Evolutionary conservation across 2,113 vertebrate species (phyloP), one percentile per base, ranked within the genome.

Genomic region (Calyptommatus sinebrachiatus): DNA sequence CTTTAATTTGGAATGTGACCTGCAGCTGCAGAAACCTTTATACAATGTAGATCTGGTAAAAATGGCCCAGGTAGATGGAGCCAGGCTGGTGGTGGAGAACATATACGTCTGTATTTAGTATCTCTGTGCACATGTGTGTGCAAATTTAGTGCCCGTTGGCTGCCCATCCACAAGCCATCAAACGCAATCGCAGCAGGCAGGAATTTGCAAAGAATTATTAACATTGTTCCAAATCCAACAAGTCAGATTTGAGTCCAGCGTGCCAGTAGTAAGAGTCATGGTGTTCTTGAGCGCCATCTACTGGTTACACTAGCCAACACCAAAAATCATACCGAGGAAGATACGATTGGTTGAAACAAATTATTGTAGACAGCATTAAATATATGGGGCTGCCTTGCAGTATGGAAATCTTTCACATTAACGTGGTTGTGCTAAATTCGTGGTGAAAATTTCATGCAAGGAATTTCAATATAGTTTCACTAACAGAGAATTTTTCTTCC

Each of bases 251-350:
- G 35, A 41, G 12, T 69, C 26, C 21, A 26, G 48, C 57, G 26
- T 61, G 28, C 66, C 70, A 50, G 50, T 46, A 28, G 48, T 62
- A 29, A 60, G 41, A 57, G 16, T 57, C 48, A 41, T 3, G 4
- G 62, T 81, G 65, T 62, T 81, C 79, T 76, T 76, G 35, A 62
- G 53, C 73, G 48, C 66, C 79, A 81, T 69, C 79, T 81, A 70
- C 72, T 81, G 79, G 26, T 69, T 41, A 4, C 35, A 29, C 28
- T 9, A 10, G 31, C 8, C 28, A n/a, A 16, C 41, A 66, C 53
- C 24, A 73, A 24, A 81, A 46, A 12, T 41, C 74, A n/a, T 26
- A 46, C 5, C 53, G 29, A 18, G 18, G 18, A 57, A 18, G 63
- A 20, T 48, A 21, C n/a, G 5, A 46, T 29, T 22, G 18, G 26